Evolutionary conservation across 2,797 vertebrate genomes (phyloP), one percentile per base, ranked within the genome.

Genomic region (Meda fulgida): DNA sequence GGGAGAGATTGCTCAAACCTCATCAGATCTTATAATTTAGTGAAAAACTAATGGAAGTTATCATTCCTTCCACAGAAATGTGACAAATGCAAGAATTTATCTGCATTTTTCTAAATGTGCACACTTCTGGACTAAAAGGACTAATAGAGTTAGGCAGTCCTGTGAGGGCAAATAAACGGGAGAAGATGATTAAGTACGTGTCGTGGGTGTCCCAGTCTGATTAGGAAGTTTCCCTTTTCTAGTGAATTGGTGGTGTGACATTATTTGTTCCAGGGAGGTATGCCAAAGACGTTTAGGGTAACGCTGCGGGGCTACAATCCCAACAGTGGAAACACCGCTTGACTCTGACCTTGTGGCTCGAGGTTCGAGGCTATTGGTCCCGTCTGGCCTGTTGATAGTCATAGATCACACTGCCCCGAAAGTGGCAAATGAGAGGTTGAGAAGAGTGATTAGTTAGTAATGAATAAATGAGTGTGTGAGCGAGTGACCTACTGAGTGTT

Each of bases 401-500:
- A 63, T 55, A n/a, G 13, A n/a, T 63, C 58, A 63, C 58, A 63
- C n/a, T 63, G 26, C n/a, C 26, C 26, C n/a, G 26, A 31, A 11
- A 65, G 60, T 65, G 60, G 26, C 60, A 29, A 10, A 55, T 55
- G 48, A 76, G 6, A 34, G 18, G 19, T 10, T 75, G 70, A 48
- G 26, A 29, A n/a, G 13, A 9, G 48, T 23, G 26, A 34, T 53
- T 23, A 23, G 46, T 73, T 19, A 73, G 26, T 51, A 51, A 31
- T 36, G 0, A 36, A 75, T 36, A 55, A 65, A 65, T 65, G 1
- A 65, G 21, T n/a, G 29, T 75, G 31, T 36, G 66, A 69, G 18
- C 23, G 23, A 46, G 14, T 46, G 69, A 71, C 40, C 69, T 46
- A 71, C 34, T 43, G 67, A 36, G 46, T 75, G 88, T 86, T 69